A percentile compares a stretch with the other conserved stretches of the same genome.
These are phyloP conservation scores for Pandemis heparana DNA, from an alignment of 2,888 invertebrate genomes.

Conservation along the genomic window DNA sequence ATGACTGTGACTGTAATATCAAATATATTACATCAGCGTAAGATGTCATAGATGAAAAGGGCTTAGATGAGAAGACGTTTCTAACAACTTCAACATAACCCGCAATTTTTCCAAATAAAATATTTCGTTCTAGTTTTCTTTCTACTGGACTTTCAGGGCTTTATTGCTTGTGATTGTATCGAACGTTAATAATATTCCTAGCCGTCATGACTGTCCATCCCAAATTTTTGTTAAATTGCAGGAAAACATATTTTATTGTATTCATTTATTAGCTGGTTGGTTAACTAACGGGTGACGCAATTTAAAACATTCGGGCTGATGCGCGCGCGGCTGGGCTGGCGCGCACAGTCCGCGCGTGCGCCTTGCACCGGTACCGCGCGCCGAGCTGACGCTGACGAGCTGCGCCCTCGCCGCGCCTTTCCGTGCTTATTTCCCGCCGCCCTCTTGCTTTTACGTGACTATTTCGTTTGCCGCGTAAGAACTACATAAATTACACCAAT, in stretches of 20 bases:
- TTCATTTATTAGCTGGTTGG: slow-evolving; percentile 13
- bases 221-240: background rate
- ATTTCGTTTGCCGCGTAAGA: slow-evolving; percentile 23
- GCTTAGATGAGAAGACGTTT: too few species aligned
- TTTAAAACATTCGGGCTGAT: slow-evolving; percentile 42
- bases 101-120: background rate
- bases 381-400: slow-evolving; percentile 13
- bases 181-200: background rate
- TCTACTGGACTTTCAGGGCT: background rate
- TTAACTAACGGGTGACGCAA: slow-evolving; percentile 57
- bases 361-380: slow-evolving; percentile 41
- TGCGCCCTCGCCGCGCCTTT: slow-evolving; percentile 32
- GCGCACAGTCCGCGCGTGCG: slow-evolving; percentile 46
- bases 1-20: too few species aligned
- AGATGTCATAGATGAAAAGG: background rate
- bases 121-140: background rate
- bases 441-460: slow-evolving; percentile 26
- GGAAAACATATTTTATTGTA: slow-evolving; percentile 4
- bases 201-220: background rate
- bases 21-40: background rate
- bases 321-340: slow-evolving; percentile 48
- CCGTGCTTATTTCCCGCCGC: slow-evolving; percentile 13
- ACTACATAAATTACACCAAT: slow-evolving; percentile 32
- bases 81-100: background rate
- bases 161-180: background rate